A percentile compares a stretch with the other conserved stretches of the same genome.
These are phyloP conservation scores for Coregonus ussuriensis DNA, from an alignment of 2,797 vertebrate genomes.

Conservation along the genomic window DNA sequence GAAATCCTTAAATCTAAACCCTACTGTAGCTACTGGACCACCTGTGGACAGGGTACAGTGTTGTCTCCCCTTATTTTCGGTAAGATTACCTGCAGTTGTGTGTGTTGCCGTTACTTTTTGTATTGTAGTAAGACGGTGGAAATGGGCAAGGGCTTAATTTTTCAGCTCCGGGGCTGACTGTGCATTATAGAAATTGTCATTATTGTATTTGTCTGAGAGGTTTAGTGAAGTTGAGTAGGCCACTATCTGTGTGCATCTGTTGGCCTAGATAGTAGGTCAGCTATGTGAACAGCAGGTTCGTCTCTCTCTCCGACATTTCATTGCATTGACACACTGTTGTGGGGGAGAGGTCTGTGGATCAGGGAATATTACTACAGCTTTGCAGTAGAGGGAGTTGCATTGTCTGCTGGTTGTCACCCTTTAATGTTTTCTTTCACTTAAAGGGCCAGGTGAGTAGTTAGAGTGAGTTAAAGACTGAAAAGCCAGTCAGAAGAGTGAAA, in stretches of 20 bases:
- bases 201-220: not conserved
- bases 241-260: slow-evolving; percentile 36
- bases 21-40: not conserved
- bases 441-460: slow-evolving; percentile 16
- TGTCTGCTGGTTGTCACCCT: not conserved
- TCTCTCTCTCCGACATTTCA: not conserved
- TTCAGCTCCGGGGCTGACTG: slow-evolving; percentile 37
- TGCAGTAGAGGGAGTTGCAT: not conserved
- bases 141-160: slow-evolving; percentile 27
- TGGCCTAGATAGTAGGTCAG: slow-evolving; percentile 34
- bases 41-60: slow-evolving; percentile 26
- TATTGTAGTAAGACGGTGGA: not conserved
- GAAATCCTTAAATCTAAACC: slow-evolving; percentile 26
- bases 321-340: slow-evolving; percentile 1
- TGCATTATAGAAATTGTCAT: slow-evolving; percentile 44
- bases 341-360: not conserved
- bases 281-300: slow-evolving; percentile 22
- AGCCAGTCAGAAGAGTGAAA: not conserved
- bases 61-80: not conserved
- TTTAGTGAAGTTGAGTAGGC: slow-evolving; percentile 42
- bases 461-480: not conserved
- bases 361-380: not conserved
- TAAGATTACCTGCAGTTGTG: not conserved
- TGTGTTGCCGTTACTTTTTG: not conserved
- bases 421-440: slow-evolving; percentile 1